These are phyloP conservation scores for Danio albolineatus DNA, from an alignment of 2,797 vertebrate genomes.

Conservation along the genomic window DNA sequence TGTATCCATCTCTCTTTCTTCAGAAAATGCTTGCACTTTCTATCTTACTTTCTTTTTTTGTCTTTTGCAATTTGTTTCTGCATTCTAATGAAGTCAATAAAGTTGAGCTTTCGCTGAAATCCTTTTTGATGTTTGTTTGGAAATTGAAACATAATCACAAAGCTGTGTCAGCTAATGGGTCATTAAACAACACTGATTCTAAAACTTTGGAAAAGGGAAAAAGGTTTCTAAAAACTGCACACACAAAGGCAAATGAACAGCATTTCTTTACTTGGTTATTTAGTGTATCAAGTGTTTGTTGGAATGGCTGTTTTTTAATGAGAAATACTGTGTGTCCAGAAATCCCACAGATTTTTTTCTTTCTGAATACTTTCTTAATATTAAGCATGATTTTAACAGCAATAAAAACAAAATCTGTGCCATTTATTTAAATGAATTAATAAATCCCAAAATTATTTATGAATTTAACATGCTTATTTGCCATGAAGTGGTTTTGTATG, in stretches of 20 bases:
- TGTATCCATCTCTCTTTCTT: slow-evolving; percentile 49
- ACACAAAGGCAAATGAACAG: background rate
- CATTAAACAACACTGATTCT: background rate
- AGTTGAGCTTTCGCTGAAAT: slow-evolving; percentile 50
- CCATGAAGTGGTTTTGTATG: background rate
- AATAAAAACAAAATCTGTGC: too few relatives aligned
- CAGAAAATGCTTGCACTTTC: slow-evolving; percentile 27
- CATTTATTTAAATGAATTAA: too few relatives aligned
- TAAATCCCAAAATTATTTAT: too few relatives aligned
- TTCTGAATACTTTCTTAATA: too few relatives aligned
- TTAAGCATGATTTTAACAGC: too few relatives aligned
- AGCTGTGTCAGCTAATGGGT: background rate
- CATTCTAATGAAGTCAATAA: slow-evolving; percentile 59
- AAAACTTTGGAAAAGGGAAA: background rate
- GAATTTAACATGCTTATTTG: background rate
- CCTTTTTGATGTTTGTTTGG: slow-evolving; percentile 17
- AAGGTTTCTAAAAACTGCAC: background rate
- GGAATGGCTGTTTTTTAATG: background rate
- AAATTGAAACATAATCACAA: background rate
- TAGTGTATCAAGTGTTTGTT: background rate
- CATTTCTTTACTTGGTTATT: background rate
- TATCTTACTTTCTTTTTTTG: slow-evolving; percentile 29
- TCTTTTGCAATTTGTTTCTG: slow-evolving; percentile 47
- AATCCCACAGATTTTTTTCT: background rate
- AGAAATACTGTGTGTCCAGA: background rate